A percentile compares a stretch with the other conserved stretches of the same genome.
These are phyloP conservation scores for Notodromas monacha DNA, from an alignment of 2,888 invertebrate species.

Conservation along the genomic window DNA sequence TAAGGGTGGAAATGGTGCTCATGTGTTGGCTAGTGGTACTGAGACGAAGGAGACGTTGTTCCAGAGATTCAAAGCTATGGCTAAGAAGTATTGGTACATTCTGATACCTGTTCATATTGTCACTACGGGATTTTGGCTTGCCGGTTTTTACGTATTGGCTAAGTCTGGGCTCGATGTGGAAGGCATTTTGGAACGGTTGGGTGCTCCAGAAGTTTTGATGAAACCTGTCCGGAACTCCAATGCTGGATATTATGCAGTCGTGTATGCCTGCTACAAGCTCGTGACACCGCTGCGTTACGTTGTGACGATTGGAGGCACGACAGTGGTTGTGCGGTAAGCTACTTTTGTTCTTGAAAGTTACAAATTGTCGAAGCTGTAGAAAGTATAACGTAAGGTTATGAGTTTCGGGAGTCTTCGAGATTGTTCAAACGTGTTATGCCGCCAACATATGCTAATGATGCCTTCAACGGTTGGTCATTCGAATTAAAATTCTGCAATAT, in stretches of 20 bases:
- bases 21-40: too few species aligned
- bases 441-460: too few species aligned
- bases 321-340: too few species aligned
- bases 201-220: conserved; percentile 41
- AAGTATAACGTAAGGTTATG: too few species aligned
- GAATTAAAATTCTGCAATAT: too few species aligned
- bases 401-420: too few species aligned
- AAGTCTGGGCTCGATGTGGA: conserved; percentile 68
- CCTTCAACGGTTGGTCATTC: too few species aligned
- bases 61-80: conserved; percentile 57
- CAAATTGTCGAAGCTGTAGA: too few species aligned
- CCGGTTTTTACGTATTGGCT: conserved; percentile 49
- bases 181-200: conserved; percentile 34
- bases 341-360: too few species aligned
- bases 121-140: conserved; percentile 63
- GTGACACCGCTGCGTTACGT: conserved; percentile 63
- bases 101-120: conserved; percentile 63
- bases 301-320: conserved; percentile 44
- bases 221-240: conserved; percentile 37
- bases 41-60: too few species aligned
- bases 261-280: conserved; percentile 73
- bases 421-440: too few species aligned
- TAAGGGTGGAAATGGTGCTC: too few species aligned
- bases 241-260: conserved; percentile 59
- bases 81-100: conserved; percentile 86